Base-by-base conservation (phyloP, 2,888 invertebrate species). In the Drosophila paranaensis region DNA sequence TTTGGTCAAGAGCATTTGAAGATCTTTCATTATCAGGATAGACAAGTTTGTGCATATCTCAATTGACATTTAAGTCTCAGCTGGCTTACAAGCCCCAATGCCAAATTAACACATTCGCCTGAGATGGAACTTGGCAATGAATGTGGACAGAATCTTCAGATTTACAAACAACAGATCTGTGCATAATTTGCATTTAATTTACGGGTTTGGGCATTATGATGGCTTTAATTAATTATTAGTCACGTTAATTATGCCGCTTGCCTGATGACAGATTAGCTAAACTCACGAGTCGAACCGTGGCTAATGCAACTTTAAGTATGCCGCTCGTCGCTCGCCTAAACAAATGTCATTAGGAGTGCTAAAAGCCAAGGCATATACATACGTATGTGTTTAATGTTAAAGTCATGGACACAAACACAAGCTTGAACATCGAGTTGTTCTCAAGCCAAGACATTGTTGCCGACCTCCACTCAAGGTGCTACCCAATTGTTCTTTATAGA, bases 1-100 rank as follows among this genome's bases (percentile, higher is more conserved):
- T 70, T 65, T 67, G 48, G 63, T 30, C 71, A 83, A 84, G 87
- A 86, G 73, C 84, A 83, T 76, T 71, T 71, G 66, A 39, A 69
- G 30, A 33, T 55, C 39, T 57, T 74, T 71, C 65, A 73, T 71
- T 86, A 86, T 71, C 84, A 61, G 68, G 71, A 72, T 37, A 70
- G 71, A 81, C 83, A 58, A 79, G 77, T 83, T 84, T 74, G 25
- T 25, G 6, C 6, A 33, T 53, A 40, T 74, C 45, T 27, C 30
- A 2, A 30, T 45, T 81, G 74, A 77, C 74, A 72, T 84, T 83
- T 75, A 42, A 46, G 42, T 70, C 58, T 54, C 39, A 39, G 39
- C 3, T 27, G 35, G 37, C 5, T 48, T 46, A 60, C 50, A 56
- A 46, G 54, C 8, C 33, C 50, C 43, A 6, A 16, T 42, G 55